Conservation (phyloP, 2,888 invertebrate genomes). For the Dione juno region DNA sequence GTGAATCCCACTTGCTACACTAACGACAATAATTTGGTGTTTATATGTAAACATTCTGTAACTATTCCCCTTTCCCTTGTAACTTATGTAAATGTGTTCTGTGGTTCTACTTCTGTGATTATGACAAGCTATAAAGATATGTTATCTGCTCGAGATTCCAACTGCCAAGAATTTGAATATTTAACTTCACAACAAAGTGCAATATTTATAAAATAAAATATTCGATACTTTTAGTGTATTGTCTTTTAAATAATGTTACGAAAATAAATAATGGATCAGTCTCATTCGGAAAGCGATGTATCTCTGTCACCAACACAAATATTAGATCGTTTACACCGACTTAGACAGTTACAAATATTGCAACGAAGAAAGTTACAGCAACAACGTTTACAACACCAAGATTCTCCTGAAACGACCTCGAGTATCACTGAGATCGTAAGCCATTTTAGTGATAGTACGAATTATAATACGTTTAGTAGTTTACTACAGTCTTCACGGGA, state of each 20-base stretch:
- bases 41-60: too few species aligned
- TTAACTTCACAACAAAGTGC: slow-evolving; percentile 13
- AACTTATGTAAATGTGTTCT: too few species aligned
- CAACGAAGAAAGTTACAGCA: slow-evolving; percentile 77
- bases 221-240: background rate
- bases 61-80: too few species aligned
- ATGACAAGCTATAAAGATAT: background rate
- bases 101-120: too few species aligned
- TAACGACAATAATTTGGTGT: too few species aligned
- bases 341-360: slow-evolving; percentile 70
- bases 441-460: slow-evolving; percentile 73
- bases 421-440: slow-evolving; percentile 74
- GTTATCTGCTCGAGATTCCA: background rate
- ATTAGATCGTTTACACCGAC: slow-evolving; percentile 70
- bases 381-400: slow-evolving; percentile 68
- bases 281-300: slow-evolving; percentile 70
- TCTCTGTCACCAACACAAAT: slow-evolving; percentile 75
- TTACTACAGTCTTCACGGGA: slow-evolving; percentile 65
- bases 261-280: slow-evolving; percentile 63
- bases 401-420: slow-evolving; percentile 64
- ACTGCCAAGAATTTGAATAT: slow-evolving; percentile 9
- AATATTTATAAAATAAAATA: background rate
- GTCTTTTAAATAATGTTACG: background rate
- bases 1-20: too few species aligned
- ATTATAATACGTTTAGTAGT: slow-evolving; percentile 75